phyloP scores from a whole-genome alignment of 2,797 vertebrate species.

The Aratinga solstitialis region DNA sequence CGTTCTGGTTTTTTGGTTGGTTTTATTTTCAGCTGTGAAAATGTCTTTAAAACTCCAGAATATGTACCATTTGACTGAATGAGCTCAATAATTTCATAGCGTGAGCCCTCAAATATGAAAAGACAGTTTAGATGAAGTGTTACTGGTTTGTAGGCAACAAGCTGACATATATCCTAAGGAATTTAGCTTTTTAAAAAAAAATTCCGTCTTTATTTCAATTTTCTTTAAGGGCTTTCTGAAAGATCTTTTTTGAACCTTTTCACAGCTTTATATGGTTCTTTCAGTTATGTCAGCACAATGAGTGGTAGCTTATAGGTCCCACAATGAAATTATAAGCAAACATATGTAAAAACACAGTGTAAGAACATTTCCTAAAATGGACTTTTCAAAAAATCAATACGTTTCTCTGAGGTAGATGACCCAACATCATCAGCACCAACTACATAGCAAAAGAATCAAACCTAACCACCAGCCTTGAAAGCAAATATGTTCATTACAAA shows the following conservation, averaged over 20 bases:
- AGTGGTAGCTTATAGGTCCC: background rate
- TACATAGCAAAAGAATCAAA: background rate
- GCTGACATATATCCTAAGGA: conserved; percentile 10
- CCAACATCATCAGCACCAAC: background rate
- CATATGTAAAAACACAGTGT: background rate
- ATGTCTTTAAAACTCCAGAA: background rate
- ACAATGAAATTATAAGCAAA: background rate
- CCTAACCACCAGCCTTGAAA: background rate
- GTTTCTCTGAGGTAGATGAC: background rate
- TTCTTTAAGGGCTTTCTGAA: background rate
- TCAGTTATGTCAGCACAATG: background rate
- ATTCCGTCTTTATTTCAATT: conserved; percentile 7
- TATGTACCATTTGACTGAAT: background rate
- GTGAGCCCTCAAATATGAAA: conserved; percentile 22
- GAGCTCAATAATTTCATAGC: background rate
- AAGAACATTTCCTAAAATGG: background rate
- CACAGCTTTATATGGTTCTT: background rate
- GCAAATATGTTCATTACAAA: background rate
- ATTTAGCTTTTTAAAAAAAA: background rate
- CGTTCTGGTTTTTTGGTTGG: background rate
- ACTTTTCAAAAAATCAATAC: background rate
- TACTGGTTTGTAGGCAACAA: conserved; percentile 18
- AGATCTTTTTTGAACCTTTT: background rate
- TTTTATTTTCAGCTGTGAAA: background rate
- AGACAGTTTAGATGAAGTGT: background rate